Base-by-base conservation (phyloP, 2,888 invertebrate species). In the Xestia ashworthii region DNA sequence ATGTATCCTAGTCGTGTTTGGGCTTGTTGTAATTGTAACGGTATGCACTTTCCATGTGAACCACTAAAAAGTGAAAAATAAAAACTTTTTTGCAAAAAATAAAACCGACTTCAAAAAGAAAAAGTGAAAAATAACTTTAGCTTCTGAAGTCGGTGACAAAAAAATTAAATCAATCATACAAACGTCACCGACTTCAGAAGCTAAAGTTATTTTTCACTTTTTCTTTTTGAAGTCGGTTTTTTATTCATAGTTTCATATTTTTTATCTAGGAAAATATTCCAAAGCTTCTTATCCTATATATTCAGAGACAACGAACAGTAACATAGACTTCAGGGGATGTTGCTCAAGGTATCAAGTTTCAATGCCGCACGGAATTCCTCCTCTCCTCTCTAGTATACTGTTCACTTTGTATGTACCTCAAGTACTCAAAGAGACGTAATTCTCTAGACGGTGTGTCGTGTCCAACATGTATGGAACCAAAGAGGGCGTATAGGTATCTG, bases 371-470 rank as follows among this genome's bases (percentile, higher is more conserved):
- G 78, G 78, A 84, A 84, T 85, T 71, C 85, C 58, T 65, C 73
- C 70, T 58, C 72, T 65, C 46, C 70, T 65, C 48, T 70, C 64
- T 11, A 48, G 67, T 76, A 80, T 80, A 53, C 67, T 73, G 78
- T 76, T 85, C 75, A 84, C 78, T 82, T 84, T 82, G 67, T 84
- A 82, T 85, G 85, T 66, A 82, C 78, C 74, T 76, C 81, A 66
- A 78, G 73, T 60, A 68, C 60, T 74, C 66, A n/a, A 25, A 81
- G 38, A 74, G 82, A 78, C 71, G 68, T 68, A 75, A 84, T 78
- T 82, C 85, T 85, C 78, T 71, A 78, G 83, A 85, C 75, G 50
- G 65, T 38, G 11, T 74, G 62, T 75, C 82, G 75, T 71, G 85
- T 78, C 71, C 66, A 85, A 78, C 71, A 72, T 53, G 19, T 62